A percentile compares a stretch with the other conserved stretches of the same genome.
Conservation (phyloP, 2,113 vertebrate genomes). For the Xiphophorus maculatus region DNA sequence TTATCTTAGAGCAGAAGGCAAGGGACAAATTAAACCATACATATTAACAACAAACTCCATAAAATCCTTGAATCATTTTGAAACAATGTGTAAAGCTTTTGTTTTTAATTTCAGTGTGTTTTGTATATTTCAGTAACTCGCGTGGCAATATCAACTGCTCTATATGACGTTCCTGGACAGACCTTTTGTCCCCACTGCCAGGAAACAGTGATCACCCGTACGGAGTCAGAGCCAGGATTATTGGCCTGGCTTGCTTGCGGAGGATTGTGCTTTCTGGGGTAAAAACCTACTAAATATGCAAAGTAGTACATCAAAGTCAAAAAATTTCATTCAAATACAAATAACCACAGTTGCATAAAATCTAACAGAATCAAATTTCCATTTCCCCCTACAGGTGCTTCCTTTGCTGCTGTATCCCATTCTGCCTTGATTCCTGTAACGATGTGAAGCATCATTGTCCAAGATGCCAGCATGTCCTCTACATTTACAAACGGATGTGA, state of each 20-base stretch:
- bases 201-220: slow-evolving; percentile 59
- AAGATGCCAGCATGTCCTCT: slow-evolving; percentile 77
- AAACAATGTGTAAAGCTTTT: neutral
- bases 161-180: slow-evolving; percentile 60
- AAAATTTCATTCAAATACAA: neutral
- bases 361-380: too few species aligned
- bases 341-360: too few species aligned
- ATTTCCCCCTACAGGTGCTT: slow-evolving; percentile 75
- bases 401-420: slow-evolving; percentile 88
- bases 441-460: slow-evolving; percentile 90
- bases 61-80: neutral
- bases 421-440: slow-evolving; percentile 86
- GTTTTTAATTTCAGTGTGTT: neutral
- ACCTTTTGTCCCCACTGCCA: slow-evolving; percentile 71
- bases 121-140: slow-evolving; percentile 30
- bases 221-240: slow-evolving; percentile 35
- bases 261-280: slow-evolving; percentile 64
- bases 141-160: slow-evolving; percentile 36
- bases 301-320: neutral
- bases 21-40: too few species aligned
- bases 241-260: slow-evolving; percentile 70
- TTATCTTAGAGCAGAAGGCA: too few species aligned
- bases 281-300: slow-evolving; percentile 5
- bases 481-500: slow-evolving; percentile 83
- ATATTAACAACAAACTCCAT: too few species aligned